Evolutionary conservation across 2,113 vertebrate genomes (phyloP).

Genomic region (Clupea harengus): DNA sequence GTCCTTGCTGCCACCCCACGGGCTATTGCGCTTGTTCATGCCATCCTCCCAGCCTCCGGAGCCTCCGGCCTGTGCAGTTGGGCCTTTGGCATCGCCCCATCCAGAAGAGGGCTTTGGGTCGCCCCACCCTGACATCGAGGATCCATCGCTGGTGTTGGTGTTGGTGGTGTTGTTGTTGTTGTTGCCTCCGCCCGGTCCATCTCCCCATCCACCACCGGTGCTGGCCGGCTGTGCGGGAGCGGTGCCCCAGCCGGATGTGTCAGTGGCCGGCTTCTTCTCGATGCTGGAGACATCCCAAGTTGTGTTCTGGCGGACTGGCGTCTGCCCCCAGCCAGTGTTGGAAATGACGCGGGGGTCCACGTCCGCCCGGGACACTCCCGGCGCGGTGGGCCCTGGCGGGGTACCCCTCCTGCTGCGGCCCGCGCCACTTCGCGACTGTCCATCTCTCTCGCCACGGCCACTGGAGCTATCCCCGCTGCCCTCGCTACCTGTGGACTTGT

Average conservation of each 20-base stretch:
- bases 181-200: conserved; percentile 65
- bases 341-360: conserved; percentile 94
- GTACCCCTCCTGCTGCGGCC: conserved; percentile 68
- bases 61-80: conserved; percentile 79
- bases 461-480: conserved; percentile 84
- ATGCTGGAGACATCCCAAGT: conserved; percentile 86
- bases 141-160: conserved; percentile 61
- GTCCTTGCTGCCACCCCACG: conserved; percentile 75
- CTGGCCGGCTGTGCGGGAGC: conserved; percentile 76
- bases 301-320: conserved; percentile 93
- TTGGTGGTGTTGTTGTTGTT: conserved; percentile 64
- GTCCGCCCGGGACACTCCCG: conserved; percentile 73
- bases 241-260: conserved; percentile 84
- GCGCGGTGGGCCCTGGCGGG: conserved; percentile 72
- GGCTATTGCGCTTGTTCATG: conserved; percentile 74
- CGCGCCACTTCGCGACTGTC: conserved; percentile 46
- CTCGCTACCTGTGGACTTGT: conserved; percentile 82
- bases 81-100: conserved; percentile 82
- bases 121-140: conserved; percentile 66
- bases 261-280: conserved; percentile 83
- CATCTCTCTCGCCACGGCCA: conserved; percentile 74
- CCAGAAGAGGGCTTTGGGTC: conserved; percentile 78
- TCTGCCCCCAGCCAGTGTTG: conserved; percentile 98
- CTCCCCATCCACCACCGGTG: conserved; percentile 84
- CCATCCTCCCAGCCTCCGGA: conserved; percentile 76